Conservation (phyloP, 2,113 vertebrate species). For the Circaetus gallicus region DNA sequence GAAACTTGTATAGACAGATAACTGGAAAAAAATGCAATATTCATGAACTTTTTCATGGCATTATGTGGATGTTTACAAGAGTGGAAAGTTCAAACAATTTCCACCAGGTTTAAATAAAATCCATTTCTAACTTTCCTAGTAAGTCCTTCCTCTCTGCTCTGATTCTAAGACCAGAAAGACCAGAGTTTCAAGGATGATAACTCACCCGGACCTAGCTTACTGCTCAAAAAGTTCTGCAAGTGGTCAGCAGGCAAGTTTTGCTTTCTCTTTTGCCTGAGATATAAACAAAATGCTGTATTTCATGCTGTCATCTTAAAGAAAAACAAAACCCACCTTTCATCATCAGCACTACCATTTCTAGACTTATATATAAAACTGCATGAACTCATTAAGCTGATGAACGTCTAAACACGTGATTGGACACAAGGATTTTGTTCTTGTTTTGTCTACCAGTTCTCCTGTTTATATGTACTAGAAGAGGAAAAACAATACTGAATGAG, state of each 20-base stretch:
- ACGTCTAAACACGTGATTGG: constrained; percentile 62
- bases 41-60: constrained; percentile 78
- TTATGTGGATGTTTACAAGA: constrained; percentile 88
- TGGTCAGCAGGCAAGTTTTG: constrained; percentile 51
- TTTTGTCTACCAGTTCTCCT: constrained; percentile 71
- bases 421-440: constrained; percentile 69
- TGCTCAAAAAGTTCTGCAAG: constrained; percentile 55
- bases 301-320: constrained; percentile 63
- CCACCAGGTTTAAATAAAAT: constrained; percentile 72
- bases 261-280: constrained; percentile 68
- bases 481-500: constrained; percentile 64
- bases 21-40: constrained; percentile 87
- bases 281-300: constrained; percentile 60
- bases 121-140: constrained; percentile 67
- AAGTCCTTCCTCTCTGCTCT: constrained; percentile 46
- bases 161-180: constrained; percentile 36
- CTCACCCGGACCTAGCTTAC: constrained; percentile 47
- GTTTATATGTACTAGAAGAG: constrained; percentile 71
- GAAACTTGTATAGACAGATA: constrained; percentile 82
- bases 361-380: constrained; percentile 64
- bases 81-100: constrained; percentile 71
- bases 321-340: constrained; percentile 31
- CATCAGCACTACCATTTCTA: constrained; percentile 68
- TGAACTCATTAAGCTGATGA: constrained; percentile 74
- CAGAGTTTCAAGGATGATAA: constrained; percentile 50